phyloP scores from a whole-genome alignment of 2,888 invertebrate genomes.

The Onthophagus sagittarius region DNA sequence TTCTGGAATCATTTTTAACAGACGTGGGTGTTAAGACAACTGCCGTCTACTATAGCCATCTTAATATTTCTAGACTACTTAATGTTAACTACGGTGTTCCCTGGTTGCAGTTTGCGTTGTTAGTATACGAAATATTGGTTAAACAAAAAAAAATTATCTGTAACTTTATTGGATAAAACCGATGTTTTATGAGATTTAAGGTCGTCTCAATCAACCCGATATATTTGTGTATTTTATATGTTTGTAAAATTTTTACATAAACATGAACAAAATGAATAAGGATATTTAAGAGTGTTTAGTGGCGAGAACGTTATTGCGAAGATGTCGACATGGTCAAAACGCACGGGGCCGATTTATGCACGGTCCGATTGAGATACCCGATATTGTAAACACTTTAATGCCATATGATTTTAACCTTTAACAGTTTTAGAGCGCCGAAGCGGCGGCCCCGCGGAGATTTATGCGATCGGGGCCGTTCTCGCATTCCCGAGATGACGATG shows the following conservation, averaged over 20 bases:
- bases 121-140: no score
- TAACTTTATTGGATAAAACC: no score
- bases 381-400: conserved; percentile 36
- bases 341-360: conserved; percentile 28
- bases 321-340: conserved; percentile 4
- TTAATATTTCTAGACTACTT: no score
- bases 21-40: no score
- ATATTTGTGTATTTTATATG: no score
- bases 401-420: conserved; percentile 34
- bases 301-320: not conserved
- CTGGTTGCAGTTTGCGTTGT: no score
- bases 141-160: no score
- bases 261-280: not conserved
- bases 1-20: no score
- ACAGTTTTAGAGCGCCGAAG: conserved; percentile 36
- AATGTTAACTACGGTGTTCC: no score
- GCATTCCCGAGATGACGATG: conserved; percentile 25
- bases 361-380: conserved; percentile 32
- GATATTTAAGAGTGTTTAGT: not conserved
- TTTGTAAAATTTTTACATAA: not conserved
- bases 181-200: no score
- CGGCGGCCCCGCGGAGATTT: conserved; percentile 33
- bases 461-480: conserved; percentile 32
- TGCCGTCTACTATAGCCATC: no score
- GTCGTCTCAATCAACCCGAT: no score